Percentiles rank a stretch among this genome's conserved stretches.
phyloP scores from a whole-genome alignment of 2,797 vertebrate genomes.

The Arremon aurantiirostris region DNA sequence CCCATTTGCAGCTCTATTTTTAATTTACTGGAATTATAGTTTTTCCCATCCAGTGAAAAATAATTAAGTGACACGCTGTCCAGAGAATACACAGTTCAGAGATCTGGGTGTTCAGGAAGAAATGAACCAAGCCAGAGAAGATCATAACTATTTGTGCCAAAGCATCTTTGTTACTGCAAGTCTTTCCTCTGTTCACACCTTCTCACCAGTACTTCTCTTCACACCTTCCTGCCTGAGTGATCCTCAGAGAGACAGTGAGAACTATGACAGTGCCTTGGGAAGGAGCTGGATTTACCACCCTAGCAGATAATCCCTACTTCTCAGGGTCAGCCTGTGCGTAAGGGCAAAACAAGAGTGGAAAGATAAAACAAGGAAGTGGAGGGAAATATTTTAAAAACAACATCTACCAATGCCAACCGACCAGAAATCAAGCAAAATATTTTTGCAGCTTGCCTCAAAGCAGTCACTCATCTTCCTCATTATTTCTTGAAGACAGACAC shows the following conservation, averaged over 20 bases:
- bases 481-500: not conserved
- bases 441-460: not conserved
- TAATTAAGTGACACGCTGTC: conserved; percentile 49
- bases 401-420: not conserved
- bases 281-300: not conserved
- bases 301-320: not conserved
- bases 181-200: not conserved
- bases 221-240: not conserved
- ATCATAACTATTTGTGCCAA: not conserved
- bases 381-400: not conserved
- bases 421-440: not conserved
- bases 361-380: not conserved
- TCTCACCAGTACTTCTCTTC: not conserved
- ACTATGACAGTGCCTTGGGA: not conserved
- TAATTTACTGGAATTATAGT: conserved; percentile 51
- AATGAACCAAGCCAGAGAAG: not conserved
- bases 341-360: not conserved
- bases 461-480: not conserved
- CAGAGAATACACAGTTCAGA: conserved; percentile 24
- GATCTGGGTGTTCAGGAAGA: not conserved
- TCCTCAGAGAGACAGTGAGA: not conserved
- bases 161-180: not conserved
- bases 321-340: not conserved
- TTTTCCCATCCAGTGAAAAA: conserved; percentile 47
- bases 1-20: conserved; percentile 59